Conservation (phyloP, 1,140 invertebrate genomes). For the Thrips palmi region DNA sequence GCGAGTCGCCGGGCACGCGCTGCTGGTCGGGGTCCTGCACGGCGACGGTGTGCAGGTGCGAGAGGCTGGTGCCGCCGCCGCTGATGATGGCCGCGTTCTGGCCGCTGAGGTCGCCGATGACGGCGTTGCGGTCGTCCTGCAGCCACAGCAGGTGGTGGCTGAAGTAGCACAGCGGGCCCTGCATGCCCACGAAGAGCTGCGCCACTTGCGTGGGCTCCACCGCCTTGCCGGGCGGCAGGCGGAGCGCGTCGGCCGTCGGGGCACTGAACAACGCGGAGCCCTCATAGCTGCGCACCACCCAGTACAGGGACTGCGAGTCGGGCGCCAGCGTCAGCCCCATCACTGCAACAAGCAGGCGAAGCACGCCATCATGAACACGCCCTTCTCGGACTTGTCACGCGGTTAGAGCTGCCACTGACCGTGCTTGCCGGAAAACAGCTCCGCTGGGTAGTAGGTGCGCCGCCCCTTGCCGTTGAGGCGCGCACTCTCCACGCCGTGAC, state of each 20-base stretch:
- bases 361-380: constrained; percentile 5
- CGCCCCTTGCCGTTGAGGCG: constrained; percentile 58
- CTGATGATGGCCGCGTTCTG: constrained; percentile 54
- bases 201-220: constrained; percentile 26
- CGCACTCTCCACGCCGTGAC: constrained; percentile 57
- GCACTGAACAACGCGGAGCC: constrained; percentile 51
- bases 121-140: constrained; percentile 49
- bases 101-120: constrained; percentile 58
- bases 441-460: constrained; percentile 48
- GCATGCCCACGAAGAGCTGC: constrained; percentile 19
- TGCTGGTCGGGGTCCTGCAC: constrained; percentile 52
- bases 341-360: constrained; percentile 30
- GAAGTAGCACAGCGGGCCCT: constrained; percentile 53
- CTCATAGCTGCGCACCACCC: constrained; percentile 56
- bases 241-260: constrained; percentile 36
- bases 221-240: constrained; percentile 20
- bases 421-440: constrained; percentile 60
- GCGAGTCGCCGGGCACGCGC: constrained; percentile 25
- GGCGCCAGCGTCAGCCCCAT: constrained; percentile 66
- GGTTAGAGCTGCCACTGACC: constrained; percentile 22
- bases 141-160: constrained; percentile 63
- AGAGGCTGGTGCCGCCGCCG: constrained; percentile 33
- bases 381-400: neutral
- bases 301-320: constrained; percentile 51
- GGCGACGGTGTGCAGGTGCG: constrained; percentile 45